Evolutionary conservation across 2,113 vertebrate species (phyloP).

Genomic region (Triplophysa siluroides): DNA sequence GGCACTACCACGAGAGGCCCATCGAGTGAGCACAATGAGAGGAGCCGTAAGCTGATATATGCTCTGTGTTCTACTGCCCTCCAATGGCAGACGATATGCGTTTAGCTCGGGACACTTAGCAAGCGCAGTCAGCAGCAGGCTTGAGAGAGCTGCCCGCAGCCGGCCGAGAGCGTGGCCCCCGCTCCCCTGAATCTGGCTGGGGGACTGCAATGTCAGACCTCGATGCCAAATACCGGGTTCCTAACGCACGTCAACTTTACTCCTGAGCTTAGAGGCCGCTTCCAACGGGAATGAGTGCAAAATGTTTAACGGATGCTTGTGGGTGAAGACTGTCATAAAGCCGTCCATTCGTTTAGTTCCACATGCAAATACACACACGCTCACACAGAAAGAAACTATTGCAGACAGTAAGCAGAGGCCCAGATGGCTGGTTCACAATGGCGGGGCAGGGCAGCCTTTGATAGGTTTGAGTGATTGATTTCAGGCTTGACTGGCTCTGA

Average conservation of each 20-base stretch:
- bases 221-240: conserved; percentile 1
- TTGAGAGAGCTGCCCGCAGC: conserved; percentile 8
- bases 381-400: conserved; percentile 62
- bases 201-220: neutral
- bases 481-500: conserved; percentile 83
- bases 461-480: conserved; percentile 85
- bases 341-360: conserved; percentile 35
- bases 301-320: neutral
- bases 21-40: neutral
- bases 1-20: neutral
- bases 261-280: neutral
- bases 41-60: conserved; percentile 77
- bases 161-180: neutral
- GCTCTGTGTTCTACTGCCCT: conserved; percentile 98
- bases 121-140: neutral
- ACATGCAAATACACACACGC: conserved; percentile 9
- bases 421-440: conserved; percentile 80
- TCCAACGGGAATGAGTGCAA: neutral
- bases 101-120: conserved; percentile 10
- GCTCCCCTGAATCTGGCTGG: conserved; percentile 6
- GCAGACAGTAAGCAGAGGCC: conserved; percentile 72
- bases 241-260: conserved; percentile 4
- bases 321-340: conserved; percentile 16
- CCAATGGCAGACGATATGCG: conserved; percentile 79
- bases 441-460: conserved; percentile 76